Evolutionary conservation across 1,140 invertebrate species (phyloP).

Genomic region (Scylla paramamosain): DNA sequence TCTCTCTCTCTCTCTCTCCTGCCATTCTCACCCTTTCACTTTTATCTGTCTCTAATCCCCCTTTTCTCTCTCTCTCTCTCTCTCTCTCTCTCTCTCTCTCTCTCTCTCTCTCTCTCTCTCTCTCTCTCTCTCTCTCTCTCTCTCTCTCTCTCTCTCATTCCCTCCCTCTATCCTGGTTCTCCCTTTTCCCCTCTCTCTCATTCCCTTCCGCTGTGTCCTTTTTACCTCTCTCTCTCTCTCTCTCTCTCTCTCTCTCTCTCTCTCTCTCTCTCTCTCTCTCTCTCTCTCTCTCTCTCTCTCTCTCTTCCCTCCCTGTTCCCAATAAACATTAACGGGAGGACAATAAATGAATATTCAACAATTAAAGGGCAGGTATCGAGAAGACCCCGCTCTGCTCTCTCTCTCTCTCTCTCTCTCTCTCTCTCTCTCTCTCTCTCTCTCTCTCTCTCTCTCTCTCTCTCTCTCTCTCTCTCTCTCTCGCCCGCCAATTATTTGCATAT

Average conservation of each 20-base stretch:
- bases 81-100: slow-evolving; percentile 7
- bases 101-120: no score
- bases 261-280: not conserved
- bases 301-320: not conserved
- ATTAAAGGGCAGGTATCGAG: not conserved
- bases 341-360: slow-evolving; percentile 17
- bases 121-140: not conserved
- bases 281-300: not conserved
- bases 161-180: slow-evolving; percentile 11
- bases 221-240: not conserved
- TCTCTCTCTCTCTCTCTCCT: not conserved
- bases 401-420: slow-evolving; percentile 31
- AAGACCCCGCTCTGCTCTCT: not conserved
- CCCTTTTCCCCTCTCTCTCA: not conserved
- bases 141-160: slow-evolving; percentile 18
- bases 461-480: not conserved
- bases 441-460: not conserved
- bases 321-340: not conserved
- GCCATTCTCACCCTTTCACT: not conserved
- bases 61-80: not conserved
- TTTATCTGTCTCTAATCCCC: not conserved
- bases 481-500: not conserved
- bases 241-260: not conserved
- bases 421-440: not conserved
- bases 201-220: not conserved